Percentiles rank a stretch among this genome's conserved stretches.
Conservation (phyloP, 37 sponge, comb jelly and placozoan species). For the Tethya wilhelma region DNA sequence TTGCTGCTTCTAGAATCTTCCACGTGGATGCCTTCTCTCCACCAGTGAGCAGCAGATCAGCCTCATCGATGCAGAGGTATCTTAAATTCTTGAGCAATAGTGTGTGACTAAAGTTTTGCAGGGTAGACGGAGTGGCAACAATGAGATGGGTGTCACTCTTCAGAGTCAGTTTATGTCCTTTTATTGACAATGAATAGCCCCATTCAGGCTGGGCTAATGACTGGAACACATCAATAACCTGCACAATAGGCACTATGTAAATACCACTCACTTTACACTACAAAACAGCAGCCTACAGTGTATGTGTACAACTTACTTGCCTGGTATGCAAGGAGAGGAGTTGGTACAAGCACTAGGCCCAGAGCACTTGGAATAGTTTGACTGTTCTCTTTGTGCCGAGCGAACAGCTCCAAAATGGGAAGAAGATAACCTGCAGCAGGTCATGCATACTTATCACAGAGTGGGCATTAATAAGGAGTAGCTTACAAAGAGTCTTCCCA, state of each 20-base stretch:
- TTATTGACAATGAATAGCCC: constrained; percentile 26
- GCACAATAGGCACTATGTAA: background rate
- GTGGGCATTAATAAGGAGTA: background rate
- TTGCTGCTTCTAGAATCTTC: constrained; percentile 44
- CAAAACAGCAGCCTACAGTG: background rate
- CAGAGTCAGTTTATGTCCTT: constrained; percentile 25
- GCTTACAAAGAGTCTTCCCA: constrained; percentile 88
- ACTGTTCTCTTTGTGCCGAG: background rate
- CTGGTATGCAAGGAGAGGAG: constrained; percentile 83
- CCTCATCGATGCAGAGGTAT: constrained; percentile 76
- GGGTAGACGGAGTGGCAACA: constrained; percentile 40
- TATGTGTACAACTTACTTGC: constrained; percentile 5
- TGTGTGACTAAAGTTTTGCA: constrained; percentile 49
- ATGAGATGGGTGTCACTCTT: constrained; percentile 50
- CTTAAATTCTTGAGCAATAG: constrained; percentile 39
- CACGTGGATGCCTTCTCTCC: constrained; percentile 41
- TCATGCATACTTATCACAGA: background rate
- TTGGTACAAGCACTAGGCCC: constrained; percentile 74
- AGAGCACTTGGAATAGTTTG: constrained; percentile 19
- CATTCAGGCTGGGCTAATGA: constrained; percentile 25
- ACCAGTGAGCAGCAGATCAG: constrained; percentile 78
- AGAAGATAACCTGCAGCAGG: constrained; percentile 66
- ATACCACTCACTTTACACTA: background rate
- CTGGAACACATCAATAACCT: constrained; percentile 63
- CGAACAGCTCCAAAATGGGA: constrained; percentile 42